Base-by-base conservation (phyloP, 2,797 vertebrate species). In the Syngnathus acus region DNA sequence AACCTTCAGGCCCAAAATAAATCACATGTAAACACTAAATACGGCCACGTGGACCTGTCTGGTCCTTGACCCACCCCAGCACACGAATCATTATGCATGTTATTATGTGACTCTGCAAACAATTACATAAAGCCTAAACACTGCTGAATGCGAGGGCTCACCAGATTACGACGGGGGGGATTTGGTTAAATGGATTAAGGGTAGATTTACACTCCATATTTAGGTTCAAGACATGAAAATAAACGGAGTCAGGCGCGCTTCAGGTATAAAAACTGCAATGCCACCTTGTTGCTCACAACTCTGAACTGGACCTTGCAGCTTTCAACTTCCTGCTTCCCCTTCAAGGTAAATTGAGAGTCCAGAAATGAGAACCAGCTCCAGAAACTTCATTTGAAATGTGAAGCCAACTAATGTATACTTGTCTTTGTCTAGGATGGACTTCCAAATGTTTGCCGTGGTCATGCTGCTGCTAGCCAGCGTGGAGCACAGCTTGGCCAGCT, bases 101-200 rank as follows among this genome's bases (percentile, higher is more conserved):
- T 1, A 43, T 80, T 79, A 78, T 70, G 62, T 47, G 73, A 62
- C 68, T 60, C 59, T 64, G 70, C 26, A 68, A 77, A 82, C 77
- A 83, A 86, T 87, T 88, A 86, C 73, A 86, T 87, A 89, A 90
- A 87, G 69, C 70, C 65, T 1, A 72, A 5, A 69, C 78, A 66
- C 62, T 81, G 76, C 74, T 78, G 78, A 78, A 79, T 70, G 72
- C 10, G 1, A 78, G 45, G 73, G 67, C 71, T 83, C 77, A 84
- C 77, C 83, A 81, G 88, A 80, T 89, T 87, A 88, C 63, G 63
- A 66, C 37, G 23, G 69, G 71, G 68, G 71, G 79, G 83, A 89
- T 91, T 92, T 90, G 78, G 86, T 86, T 88, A 92, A 92, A 86
- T 82, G 90, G 93, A 92, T 94, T 91, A 94, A 76, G 68, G 45